Evolutionary conservation across 2,113 vertebrate genomes (phyloP), one percentile per base, ranked within the genome.

Genomic region (Pseudolaguvia tuberculata): DNA sequence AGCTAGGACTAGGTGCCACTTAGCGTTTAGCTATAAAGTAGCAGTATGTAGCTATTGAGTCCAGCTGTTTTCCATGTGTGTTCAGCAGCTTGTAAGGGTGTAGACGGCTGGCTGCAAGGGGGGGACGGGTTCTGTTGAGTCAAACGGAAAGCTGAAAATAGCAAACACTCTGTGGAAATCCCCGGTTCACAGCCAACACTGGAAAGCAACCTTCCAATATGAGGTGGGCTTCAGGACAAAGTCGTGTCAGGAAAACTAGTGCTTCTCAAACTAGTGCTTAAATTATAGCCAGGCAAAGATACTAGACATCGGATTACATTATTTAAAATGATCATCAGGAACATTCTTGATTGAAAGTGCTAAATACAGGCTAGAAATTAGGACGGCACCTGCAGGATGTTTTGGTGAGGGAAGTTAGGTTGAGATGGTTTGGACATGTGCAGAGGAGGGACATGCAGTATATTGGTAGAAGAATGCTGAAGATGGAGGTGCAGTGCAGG

Each of bases 1-100:
- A 79, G 68, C 27, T 59, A 66, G 59, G 51, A 76, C 29, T 68
- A 57, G 48, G 47, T 35, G 47, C 71, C n/a, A 48, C 25, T n/a
- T 61, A 58, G 65, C 53, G n/a, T 56, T 35, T 57, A 51, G 65
- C 68, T 72, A 17, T 72, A 29, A 63, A 58, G 78, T 66, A 70
- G 61, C 67, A 75, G 73, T 83, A 83, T 79, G 84, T 84, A 56
- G 81, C 79, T 58, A 45, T 70, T 85, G 82, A 82, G 20, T 84
- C 81, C 69, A 82, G 78, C 78, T 78, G 52, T 81, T 72, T 68
- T 39, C 73, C 82, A 80, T 57, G 71, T 57, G 71, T 77, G 81
- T 78, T 73, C 71, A 79, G 80, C 39, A 72, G 68, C 45, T 80
- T 35, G 52, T 76, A 47, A 66, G 51, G 61, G 39, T 79, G 74